These are phyloP conservation scores for Achroia grisella DNA, from an alignment of 1,140 invertebrate genomes.

Conservation along the genomic window DNA sequence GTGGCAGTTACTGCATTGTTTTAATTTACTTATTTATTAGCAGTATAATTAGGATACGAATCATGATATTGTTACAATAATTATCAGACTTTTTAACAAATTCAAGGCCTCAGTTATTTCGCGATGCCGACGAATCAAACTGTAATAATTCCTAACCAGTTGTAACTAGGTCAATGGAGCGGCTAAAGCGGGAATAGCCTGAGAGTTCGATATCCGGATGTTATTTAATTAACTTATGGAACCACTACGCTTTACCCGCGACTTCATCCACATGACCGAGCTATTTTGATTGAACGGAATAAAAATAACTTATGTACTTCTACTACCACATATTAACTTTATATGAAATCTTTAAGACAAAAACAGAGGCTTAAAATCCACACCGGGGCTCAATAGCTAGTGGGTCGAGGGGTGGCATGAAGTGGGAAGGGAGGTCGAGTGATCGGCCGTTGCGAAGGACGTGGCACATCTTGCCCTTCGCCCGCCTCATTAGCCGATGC, in stretches of 20 bases:
- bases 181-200: slow-evolving; percentile 5
- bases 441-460: slow-evolving; percentile 25
- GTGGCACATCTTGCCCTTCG: slow-evolving; percentile 18
- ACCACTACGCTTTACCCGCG: no score
- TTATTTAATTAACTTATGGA: not conserved
- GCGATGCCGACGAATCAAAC: slow-evolving; percentile 5
- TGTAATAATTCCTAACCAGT: slow-evolving; percentile 10
- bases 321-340: no score
- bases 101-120: not conserved
- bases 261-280: no score
- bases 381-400: not conserved
- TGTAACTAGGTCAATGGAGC: slow-evolving; percentile 16
- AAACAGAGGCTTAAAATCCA: no score
- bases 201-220: slow-evolving; percentile 4
- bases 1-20: no score
- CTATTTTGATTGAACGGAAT: no score
- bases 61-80: no score
- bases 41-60: no score
- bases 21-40: no score
- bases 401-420: not conserved
- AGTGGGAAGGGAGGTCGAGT: slow-evolving; percentile 17
- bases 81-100: no score
- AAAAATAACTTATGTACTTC: no score
- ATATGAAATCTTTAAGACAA: not conserved
- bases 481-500: no score